These are phyloP conservation scores for Eolophus roseicapilla DNA, from an alignment of 2,113 vertebrate genomes.

Conservation along the genomic window DNA sequence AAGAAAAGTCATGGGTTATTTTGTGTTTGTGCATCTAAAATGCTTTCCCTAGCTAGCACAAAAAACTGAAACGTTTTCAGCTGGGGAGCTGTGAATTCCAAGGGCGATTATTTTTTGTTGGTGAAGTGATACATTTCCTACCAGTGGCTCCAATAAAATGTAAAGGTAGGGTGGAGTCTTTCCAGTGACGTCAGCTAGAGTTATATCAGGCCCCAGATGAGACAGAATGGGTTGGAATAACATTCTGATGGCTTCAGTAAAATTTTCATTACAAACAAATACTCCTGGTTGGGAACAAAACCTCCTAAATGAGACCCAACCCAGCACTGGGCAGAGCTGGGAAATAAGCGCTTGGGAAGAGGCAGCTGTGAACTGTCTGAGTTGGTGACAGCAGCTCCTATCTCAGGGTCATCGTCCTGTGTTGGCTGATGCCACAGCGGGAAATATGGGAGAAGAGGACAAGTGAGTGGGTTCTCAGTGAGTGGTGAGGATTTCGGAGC, in stretches of 20 bases:
- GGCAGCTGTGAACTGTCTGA: not conserved
- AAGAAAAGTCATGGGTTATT: not conserved
- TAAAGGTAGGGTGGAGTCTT: not conserved
- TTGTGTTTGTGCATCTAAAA: not conserved
- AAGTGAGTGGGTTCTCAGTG: not conserved
- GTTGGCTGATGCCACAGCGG: not conserved
- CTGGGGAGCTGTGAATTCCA: not conserved
- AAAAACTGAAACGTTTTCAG: not conserved
- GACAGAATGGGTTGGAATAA: not conserved
- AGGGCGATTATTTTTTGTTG: not conserved
- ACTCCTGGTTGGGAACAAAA: not conserved
- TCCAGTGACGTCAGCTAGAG: not conserved
- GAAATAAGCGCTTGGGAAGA: not conserved
- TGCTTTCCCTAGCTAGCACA: not conserved
- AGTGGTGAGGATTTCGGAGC: rapidly evolving
- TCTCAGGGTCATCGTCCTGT: not conserved
- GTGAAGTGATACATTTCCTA: not conserved
- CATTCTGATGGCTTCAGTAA: not conserved
- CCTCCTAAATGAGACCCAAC: not conserved
- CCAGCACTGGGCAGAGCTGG: not conserved
- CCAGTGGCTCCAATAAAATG: not conserved
- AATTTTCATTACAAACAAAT: not conserved
- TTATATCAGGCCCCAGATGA: not conserved
- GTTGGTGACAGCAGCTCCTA: not conserved
- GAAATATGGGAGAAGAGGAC: not conserved